Evolutionary conservation across 2,113 vertebrate species (phyloP).

Genomic region (crab-eating macaque (Macaca fascicularis)): DNA sequence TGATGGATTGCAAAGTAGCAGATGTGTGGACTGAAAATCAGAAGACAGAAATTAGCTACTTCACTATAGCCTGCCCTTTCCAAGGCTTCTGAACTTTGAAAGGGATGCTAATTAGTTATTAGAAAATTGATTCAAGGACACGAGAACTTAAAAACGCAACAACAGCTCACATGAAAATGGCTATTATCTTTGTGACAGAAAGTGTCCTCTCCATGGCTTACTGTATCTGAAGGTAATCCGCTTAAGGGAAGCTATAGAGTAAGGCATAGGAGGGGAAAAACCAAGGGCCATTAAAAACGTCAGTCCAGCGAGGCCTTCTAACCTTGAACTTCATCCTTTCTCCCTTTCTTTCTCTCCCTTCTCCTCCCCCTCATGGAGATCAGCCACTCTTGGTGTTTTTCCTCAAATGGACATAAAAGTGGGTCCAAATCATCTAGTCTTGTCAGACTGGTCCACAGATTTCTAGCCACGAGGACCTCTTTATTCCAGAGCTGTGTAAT

Average conservation of each 20-base stretch:
- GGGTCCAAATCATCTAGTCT: not conserved
- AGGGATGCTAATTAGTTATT: not conserved
- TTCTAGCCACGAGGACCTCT: not conserved
- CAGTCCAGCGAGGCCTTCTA: not conserved
- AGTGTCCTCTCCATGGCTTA: not conserved
- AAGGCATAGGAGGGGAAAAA: not conserved
- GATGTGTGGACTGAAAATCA: constrained; percentile 44
- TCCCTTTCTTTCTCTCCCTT: not conserved
- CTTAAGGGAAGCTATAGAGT: not conserved
- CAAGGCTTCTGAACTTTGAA: not conserved
- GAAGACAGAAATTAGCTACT: constrained; percentile 28
- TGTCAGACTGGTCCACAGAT: not conserved
- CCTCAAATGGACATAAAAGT: not conserved
- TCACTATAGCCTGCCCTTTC: not conserved
- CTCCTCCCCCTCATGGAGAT: not conserved
- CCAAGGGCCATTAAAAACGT: not conserved
- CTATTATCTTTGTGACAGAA: not conserved
- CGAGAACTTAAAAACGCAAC: not conserved
- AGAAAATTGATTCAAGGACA: not conserved
- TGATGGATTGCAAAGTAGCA: constrained; percentile 42
- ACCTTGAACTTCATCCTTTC: not conserved
- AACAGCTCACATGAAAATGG: not conserved
- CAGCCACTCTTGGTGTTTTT: not conserved
- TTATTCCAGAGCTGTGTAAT: not conserved
- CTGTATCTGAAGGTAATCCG: not conserved